These are phyloP conservation scores for Progne subis DNA, from an alignment of 2,113 vertebrate species.

Conservation along the genomic window DNA sequence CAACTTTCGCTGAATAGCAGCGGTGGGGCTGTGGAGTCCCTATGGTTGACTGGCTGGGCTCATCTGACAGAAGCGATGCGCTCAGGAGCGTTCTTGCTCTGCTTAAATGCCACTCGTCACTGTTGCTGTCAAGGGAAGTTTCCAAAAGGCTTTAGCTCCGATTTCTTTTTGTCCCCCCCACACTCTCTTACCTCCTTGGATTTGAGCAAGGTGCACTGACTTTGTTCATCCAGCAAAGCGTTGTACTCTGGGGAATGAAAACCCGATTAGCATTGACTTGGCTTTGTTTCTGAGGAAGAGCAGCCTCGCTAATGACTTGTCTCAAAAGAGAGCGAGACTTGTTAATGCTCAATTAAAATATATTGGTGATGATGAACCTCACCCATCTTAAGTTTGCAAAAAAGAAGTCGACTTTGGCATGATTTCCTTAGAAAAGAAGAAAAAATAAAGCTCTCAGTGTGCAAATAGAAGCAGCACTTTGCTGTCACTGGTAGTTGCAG, in stretches of 20 bases:
- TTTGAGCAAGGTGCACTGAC: neutral
- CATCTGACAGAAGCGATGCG: constrained; percentile 20
- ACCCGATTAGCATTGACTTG: neutral
- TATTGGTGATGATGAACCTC: neutral
- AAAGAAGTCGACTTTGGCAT: neutral
- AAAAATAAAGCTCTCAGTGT: neutral
- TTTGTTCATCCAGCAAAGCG: rapidly evolving
- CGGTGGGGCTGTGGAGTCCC: neutral
- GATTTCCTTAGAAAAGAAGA: neutral
- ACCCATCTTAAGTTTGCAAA: neutral
- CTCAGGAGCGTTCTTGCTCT: neutral
- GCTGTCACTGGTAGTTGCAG: neutral
- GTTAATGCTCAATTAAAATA: constrained; percentile 23
- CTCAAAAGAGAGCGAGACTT: neutral
- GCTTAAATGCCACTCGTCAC: neutral
- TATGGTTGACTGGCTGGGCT: constrained; percentile 44
- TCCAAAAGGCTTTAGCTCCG: neutral
- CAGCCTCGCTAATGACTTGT: neutral
- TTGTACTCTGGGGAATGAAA: neutral
- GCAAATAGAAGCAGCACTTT: neutral
- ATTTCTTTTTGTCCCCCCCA: rapidly evolving
- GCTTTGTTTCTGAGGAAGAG: neutral
- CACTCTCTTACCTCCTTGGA: neutral
- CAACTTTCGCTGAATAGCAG: constrained; percentile 43
- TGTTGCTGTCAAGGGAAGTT: neutral